Evolutionary conservation across 2,797 vertebrate genomes (phyloP).

Genomic region (Erethizon dorsatum): DNA sequence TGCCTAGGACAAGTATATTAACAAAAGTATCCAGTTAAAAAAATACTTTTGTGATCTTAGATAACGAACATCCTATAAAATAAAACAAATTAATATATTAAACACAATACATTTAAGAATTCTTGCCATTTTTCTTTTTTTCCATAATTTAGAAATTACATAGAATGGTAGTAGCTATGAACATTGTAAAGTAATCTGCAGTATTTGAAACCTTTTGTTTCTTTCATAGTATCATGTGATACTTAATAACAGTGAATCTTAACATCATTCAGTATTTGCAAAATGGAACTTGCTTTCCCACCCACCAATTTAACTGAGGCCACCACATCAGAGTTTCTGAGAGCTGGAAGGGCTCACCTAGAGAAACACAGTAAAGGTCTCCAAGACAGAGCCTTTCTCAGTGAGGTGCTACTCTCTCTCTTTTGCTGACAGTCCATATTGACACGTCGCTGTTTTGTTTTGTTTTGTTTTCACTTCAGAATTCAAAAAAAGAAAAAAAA

Average conservation of each 20-base stretch:
- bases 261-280: background rate
- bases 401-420: rapidly evolving
- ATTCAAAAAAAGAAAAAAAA: background rate
- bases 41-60: background rate
- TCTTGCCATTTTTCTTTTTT: background rate
- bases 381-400: background rate
- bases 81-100: background rate
- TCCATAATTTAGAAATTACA: background rate
- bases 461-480: background rate
- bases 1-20: background rate
- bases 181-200: background rate
- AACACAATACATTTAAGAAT: background rate
- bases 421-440: background rate
- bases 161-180: background rate
- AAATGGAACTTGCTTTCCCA: background rate
- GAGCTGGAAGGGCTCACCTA: background rate
- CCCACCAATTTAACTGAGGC: background rate
- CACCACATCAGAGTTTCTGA: background rate
- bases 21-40: background rate
- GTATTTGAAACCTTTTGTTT: background rate
- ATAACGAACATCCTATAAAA: background rate
- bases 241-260: background rate
- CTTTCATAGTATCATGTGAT: background rate
- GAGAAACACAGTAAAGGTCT: background rate
- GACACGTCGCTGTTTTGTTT: no score